Percentiles rank a stretch among this genome's conserved stretches.
Evolutionary conservation across 1,140 invertebrate genomes (phyloP).

Genomic region (Grapholita molesta): DNA sequence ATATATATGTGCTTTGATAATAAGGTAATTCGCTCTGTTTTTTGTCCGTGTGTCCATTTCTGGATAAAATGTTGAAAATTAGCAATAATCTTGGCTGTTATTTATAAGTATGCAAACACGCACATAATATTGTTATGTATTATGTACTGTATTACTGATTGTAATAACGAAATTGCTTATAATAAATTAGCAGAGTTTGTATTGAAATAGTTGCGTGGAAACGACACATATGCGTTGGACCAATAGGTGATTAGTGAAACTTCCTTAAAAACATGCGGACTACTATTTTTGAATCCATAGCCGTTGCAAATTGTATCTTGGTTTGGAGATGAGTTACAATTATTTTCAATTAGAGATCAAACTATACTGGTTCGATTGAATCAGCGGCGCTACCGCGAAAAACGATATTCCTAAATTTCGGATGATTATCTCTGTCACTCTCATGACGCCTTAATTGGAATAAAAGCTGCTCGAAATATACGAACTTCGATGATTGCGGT

Average conservation of each 20-base stretch:
- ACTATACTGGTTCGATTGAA: background rate
- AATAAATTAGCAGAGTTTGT: conserved; percentile 14
- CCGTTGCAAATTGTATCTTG: too few relatives aligned
- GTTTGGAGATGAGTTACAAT: too few relatives aligned
- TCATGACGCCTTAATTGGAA: too few relatives aligned
- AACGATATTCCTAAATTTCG: too few relatives aligned
- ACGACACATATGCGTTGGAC: background rate
- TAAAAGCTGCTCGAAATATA: too few relatives aligned
- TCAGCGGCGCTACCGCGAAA: too few relatives aligned
- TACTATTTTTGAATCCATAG: too few relatives aligned
- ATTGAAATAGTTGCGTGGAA: background rate
- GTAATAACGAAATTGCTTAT: conserved; percentile 12
- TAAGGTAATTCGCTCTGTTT: too few relatives aligned
- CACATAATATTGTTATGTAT: conserved; percentile 13
- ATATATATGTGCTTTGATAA: too few relatives aligned
- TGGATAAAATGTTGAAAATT: background rate
- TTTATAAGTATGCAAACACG: background rate
- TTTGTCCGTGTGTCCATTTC: background rate
- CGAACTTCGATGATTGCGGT: too few relatives aligned
- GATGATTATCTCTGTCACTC: too few relatives aligned
- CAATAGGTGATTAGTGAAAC: background rate
- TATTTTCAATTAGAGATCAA: too few relatives aligned
- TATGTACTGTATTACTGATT: conserved; percentile 6
- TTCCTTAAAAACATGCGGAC: background rate
- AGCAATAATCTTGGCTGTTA: conserved; percentile 8